These are phyloP conservation scores for Dermatemys mawii DNA, from an alignment of 2,113 vertebrate species.

Conservation along the genomic window DNA sequence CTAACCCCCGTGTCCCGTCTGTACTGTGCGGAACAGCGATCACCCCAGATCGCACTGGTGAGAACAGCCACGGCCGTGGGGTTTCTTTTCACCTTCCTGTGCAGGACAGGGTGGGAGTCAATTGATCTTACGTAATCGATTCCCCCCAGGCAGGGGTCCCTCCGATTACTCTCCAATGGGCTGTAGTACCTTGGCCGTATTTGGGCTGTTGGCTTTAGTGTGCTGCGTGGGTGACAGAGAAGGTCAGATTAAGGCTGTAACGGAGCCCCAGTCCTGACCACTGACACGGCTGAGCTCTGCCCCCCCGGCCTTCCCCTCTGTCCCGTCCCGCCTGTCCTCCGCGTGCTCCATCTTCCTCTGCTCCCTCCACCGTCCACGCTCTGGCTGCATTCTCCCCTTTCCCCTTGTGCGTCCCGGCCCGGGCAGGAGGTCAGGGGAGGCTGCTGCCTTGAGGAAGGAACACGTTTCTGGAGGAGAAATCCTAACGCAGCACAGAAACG, in stretches of 20 bases:
- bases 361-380: neutral
- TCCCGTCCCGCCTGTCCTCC: neutral
- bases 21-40: neutral
- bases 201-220: neutral
- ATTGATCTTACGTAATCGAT: neutral
- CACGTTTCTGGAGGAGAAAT: no score
- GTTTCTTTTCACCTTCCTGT: neutral
- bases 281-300: neutral
- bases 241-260: no score
- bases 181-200: neutral
- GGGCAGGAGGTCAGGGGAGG: neutral
- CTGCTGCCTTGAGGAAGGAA: no score
- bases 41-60: no score
- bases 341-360: neutral
- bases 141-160: neutral
- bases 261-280: no score
- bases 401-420: neutral
- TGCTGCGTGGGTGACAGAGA: neutral
- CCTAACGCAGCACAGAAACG: no score
- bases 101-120: neutral
- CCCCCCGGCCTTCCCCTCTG: no score
- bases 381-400: neutral
- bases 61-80: neutral
- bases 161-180: neutral
- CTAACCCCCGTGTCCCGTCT: neutral